Percentiles rank a stretch among this genome's conserved stretches.
Evolutionary conservation across 1,140 invertebrate species (phyloP).

Genomic region (Orussus abietinus): DNA sequence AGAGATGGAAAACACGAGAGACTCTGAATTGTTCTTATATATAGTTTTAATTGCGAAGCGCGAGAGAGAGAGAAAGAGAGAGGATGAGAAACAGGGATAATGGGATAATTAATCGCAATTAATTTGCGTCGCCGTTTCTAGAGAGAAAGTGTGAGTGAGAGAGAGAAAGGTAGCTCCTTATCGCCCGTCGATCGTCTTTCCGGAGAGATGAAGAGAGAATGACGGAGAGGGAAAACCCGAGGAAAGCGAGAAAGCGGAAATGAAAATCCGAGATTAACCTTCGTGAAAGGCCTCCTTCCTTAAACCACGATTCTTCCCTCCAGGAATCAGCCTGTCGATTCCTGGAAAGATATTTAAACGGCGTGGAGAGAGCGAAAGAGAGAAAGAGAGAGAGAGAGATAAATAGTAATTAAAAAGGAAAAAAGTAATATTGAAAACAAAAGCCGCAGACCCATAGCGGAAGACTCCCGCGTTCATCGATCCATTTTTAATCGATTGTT

Average conservation of each 20-base stretch:
- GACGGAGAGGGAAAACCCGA: too few relatives aligned
- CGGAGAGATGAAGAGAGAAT: too few relatives aligned
- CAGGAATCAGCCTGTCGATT: too few relatives aligned
- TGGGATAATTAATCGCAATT: too few relatives aligned
- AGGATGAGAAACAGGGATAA: constrained; percentile 22
- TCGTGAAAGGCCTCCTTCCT: constrained; percentile 24
- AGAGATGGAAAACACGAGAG: constrained; percentile 6
- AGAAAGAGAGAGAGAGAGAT: constrained; percentile 13
- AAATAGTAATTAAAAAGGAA: constrained; percentile 20
- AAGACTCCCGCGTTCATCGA: constrained; percentile 21
- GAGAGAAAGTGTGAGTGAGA: too few relatives aligned
- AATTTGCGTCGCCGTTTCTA: too few relatives aligned
- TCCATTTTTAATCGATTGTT: constrained; percentile 26
- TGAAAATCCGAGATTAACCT: too few relatives aligned
- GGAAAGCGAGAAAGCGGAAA: too few relatives aligned
- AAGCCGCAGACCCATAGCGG: too few relatives aligned
- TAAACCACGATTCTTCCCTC: too few relatives aligned
- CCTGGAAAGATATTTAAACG: constrained; percentile 13
- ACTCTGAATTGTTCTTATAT: constrained; percentile 29
- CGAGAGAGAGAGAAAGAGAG: constrained; percentile 16
- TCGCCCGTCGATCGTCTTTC: too few relatives aligned
- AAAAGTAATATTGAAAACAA: constrained; percentile 19
- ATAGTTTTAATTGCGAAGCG: constrained; percentile 30
- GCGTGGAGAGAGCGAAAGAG: constrained; percentile 19
- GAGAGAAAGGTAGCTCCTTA: too few relatives aligned